Base-by-base conservation (phyloP, 1,140 invertebrate genomes). In the Brachionus sp. region DNA sequence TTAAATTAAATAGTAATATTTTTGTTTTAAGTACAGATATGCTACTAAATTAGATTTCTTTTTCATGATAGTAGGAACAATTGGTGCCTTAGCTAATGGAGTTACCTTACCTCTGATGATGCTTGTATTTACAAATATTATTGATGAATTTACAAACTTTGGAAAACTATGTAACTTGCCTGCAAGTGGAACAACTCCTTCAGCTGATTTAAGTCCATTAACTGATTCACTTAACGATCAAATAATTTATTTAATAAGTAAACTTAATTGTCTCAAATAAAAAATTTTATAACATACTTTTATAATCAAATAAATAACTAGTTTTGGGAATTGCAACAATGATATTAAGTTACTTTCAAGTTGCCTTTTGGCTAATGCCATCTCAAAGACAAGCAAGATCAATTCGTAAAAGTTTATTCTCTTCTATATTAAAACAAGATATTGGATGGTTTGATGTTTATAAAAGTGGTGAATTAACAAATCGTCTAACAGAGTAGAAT, bases 371-470 rank as follows among this genome's bases (percentile, higher is more conserved):
- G 85, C 84, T 85, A 12, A 85, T 85, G 7, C 44, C 87, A 5
- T 85, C 87, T 84, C 86, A 88, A 68, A 85, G 86, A 37, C 88
- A 89, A 80, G 83, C 85, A 7, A 44, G 85, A 16, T 85, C 84
- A 44, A 86, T 89, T 37, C 77, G 87, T 12, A 85, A 85, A 37
- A 57, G 77, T 9, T 87, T 94, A 86, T 89, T 95, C n/a, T 89
- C 91, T 85, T 90, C 93, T 5, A 92, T 95, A 0, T 88, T 97
- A 4, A 91, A 93, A 13, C 95, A 97, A 88, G 94, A 97, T 85
- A 94, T 97, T 86, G 90, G 92, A 33, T 97, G 95, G 95, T 96
- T 94, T 88, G 95, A 97, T 87, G 92, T 92, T 1, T 92, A 94
- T 85, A 93, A 94, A 37, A 92, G 93, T 13, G 93, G 94, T 85